Evolutionary conservation across 2,888 invertebrate species (phyloP), one percentile per base, ranked within the genome.

Genomic region (Apeira syringaria): DNA sequence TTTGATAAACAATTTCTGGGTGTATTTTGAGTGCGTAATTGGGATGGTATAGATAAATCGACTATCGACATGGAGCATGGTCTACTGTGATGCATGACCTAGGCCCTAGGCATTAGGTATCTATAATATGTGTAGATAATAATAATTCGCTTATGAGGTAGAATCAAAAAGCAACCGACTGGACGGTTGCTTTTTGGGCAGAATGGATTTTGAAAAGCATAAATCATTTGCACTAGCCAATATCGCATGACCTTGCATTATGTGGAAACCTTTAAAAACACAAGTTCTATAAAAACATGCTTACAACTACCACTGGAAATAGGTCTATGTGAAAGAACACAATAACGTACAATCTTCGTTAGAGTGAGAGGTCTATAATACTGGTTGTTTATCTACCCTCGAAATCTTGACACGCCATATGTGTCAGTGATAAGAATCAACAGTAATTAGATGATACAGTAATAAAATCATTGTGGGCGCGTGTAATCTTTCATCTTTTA

Each of bases 381-480:
- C 26, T 38, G 39, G 50, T 32, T 34, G 8, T 4, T 15, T 74
- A 80, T 82, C 83, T 71, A 47, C 66, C 61, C 71, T 52, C 37
- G 46, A 39, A 36, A 77, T 76, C 78, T 40, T 25, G 45, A 53
- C 61, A 56, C 61, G 74, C 74, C 85, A 84, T 45, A 26, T 81
- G 73, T 84, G 82, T 68, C 67, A 48, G 80, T 5, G 45, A 85
- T 85, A 80, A 45, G 17, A n/a, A 85, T 84, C 85, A 68, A 68
- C 67, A 71, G 76, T 85, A 85, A 86, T 86, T 84, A 85, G 84
- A 85, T 85, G 81, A 79, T 65, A 66, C 67, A 72, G 78, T 83
- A 82, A 84, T 83, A 82, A 82, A 83, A 82, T 82, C 74, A 79
- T 82, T 76, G 77, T 56, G 56, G 67, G 61, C 52, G 61, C 52